These are phyloP conservation scores for Dynastes maya DNA, from an alignment of 2,888 invertebrate species.

Conservation along the genomic window DNA sequence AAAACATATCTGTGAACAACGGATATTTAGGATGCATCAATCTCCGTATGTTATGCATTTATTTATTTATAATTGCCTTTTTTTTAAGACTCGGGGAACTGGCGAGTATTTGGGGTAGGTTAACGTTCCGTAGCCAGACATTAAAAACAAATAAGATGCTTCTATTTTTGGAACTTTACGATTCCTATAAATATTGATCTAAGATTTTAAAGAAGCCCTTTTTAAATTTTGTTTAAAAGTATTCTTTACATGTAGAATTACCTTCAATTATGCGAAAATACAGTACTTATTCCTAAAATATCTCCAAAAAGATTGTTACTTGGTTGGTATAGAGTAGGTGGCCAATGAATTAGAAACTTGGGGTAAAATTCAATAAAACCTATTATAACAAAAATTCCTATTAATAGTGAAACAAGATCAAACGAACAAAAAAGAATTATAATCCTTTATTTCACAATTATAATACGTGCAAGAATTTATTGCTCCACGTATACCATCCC, in stretches of 20 bases:
- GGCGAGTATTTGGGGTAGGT: conserved; percentile 9
- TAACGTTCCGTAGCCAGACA: not conserved
- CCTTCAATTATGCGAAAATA: not conserved
- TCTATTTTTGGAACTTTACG: not conserved
- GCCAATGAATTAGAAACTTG: too few species aligned
- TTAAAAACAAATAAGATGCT: not conserved
- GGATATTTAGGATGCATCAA: not conserved
- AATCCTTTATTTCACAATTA: too few species aligned
- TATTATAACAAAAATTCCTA: too few species aligned
- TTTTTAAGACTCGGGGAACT: conserved; percentile 3
- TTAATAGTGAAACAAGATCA: too few species aligned
- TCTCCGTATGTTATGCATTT: not conserved
- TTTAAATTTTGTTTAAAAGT: too few species aligned
- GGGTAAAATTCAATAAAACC: too few species aligned
- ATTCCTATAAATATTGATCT: not conserved
- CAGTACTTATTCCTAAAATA: too few species aligned
- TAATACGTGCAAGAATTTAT: too few species aligned
- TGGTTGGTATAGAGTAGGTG: too few species aligned
- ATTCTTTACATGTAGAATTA: not conserved
- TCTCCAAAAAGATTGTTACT: too few species aligned
- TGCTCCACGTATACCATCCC: too few species aligned
- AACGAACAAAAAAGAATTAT: too few species aligned
- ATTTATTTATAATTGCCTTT: not conserved
- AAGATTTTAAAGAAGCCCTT: not conserved
- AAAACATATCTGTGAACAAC: not conserved